Base-by-base conservation (phyloP, 2,113 vertebrate species). In the Nannobrachium achirus region DNA sequence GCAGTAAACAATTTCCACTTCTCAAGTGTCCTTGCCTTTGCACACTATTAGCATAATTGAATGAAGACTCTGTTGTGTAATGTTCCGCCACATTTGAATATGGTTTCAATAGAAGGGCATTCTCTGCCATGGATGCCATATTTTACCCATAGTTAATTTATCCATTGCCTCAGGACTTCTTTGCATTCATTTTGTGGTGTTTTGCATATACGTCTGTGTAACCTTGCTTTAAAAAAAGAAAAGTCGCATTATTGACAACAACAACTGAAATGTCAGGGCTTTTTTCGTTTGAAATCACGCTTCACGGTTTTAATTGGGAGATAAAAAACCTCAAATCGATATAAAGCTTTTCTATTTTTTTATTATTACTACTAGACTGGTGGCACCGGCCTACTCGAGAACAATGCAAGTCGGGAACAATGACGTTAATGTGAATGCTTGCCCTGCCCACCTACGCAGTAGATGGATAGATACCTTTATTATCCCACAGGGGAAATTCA, bases 21-120 rank as follows among this genome's bases (percentile, higher is more conserved):
- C 67, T 86, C 75, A 73, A 76, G 83, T 79, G 66, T 80, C 76
- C 82, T 86, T 88, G 79, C 68, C 73, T 81, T 70, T 77, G 48
- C 63, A 75, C 69, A 68, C 56, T 75, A 20, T 78, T 75, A 58
- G 16, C 55, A 41, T 76, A 84, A 81, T 64, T 86, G 52, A 83
- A 85, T 66, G 53, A 83, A 66, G 49, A 80, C 61, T 52, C 40
- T 41, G 58, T 79, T 89, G 48, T 70, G 60, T 72, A 72, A 76
- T 8, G 18, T 76, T 75, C 66, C 66, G 44, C 75, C 71, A 51
- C 71, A 65, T 85, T 80, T 86, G 41, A 89, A 88, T 80, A 75
- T 19, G 40, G 66, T 80, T 86, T 86, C 73, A 83, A 67, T 59
- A 63, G n/a, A n/a, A n/a, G 59, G 51, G 48, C 53, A 75, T 72